A percentile compares a stretch with the other conserved stretches of the same genome.
Evolutionary conservation across 35 echinoderm and acorn worm species (phyloP).

Genomic region (Anneissia japonica): DNA sequence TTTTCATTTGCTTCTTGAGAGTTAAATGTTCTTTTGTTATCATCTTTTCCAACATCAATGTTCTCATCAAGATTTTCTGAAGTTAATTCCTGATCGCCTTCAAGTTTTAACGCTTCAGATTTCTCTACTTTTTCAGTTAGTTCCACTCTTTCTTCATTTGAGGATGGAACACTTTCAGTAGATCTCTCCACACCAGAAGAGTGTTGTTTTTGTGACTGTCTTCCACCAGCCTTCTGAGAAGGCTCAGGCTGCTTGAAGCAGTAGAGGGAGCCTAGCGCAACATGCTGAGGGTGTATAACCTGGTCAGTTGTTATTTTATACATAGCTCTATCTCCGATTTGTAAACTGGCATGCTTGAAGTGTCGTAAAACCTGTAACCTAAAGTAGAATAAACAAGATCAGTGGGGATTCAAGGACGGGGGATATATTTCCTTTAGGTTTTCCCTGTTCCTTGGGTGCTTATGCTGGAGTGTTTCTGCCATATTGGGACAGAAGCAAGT

Average conservation of each 20-base stretch:
- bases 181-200: not conserved
- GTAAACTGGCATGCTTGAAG: conserved; percentile 68
- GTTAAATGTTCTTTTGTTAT: no score
- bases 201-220: not conserved
- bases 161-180: not conserved
- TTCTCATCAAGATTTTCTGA: no score
- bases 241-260: conserved; percentile 48
- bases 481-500: not conserved
- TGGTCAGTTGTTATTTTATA: conserved; percentile 51
- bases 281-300: conserved; percentile 26
- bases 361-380: conserved; percentile 66
- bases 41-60: no score
- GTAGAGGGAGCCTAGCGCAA: conserved; percentile 36
- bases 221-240: not conserved
- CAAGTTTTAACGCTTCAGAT: no score
- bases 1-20: not conserved
- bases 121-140: no score
- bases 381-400: not conserved
- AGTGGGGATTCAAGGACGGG: no score
- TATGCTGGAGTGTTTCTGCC: not conserved
- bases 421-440: not conserved
- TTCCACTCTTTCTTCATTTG: not conserved
- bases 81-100: no score
- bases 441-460: not conserved
- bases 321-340: conserved; percentile 92